A percentile compares a stretch with the other conserved stretches of the same genome.
Conservation (phyloP, 2,797 vertebrate species). For the Hemitrygon akajei region DNA sequence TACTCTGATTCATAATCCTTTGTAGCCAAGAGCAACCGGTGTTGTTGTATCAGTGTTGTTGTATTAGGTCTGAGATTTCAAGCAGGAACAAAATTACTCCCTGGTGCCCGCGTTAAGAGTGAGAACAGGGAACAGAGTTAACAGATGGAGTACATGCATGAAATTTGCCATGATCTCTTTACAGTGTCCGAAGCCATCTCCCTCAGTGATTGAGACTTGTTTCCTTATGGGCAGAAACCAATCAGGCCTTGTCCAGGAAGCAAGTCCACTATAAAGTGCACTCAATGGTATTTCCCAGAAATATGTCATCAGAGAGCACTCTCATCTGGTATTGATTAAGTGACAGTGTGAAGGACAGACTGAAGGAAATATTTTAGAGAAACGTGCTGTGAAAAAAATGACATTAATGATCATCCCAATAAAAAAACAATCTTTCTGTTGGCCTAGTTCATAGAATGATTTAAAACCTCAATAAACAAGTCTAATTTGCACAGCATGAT, state of each 20-base stretch:
- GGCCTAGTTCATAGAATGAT: background rate
- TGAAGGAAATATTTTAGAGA: conserved; percentile 29
- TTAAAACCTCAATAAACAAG: conserved; percentile 19
- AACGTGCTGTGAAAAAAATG: conserved; percentile 12
- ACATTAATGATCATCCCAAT: conserved; percentile 24
- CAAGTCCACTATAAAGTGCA: background rate
- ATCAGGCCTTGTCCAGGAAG: conserved; percentile 12
- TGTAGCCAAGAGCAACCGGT: background rate
- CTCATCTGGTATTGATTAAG: conserved; percentile 25
- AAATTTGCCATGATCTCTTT: background rate
- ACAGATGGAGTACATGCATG: conserved; percentile 4
- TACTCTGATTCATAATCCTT: background rate
- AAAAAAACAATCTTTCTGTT: conserved; percentile 23
- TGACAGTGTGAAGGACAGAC: conserved; percentile 26
- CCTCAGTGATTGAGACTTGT: conserved; percentile 16
- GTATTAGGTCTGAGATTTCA: background rate
- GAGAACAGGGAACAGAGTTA: background rate
- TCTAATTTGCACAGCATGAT: background rate
- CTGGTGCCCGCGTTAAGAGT: background rate
- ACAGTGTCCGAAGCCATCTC: conserved; percentile 3
- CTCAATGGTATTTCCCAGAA: conserved; percentile 13
- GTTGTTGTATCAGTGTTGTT: background rate
- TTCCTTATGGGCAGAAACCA: background rate
- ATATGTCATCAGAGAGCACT: background rate
- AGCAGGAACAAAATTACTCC: background rate